phyloP scores from a whole-genome alignment of 2,888 invertebrate species.

The Arenicola marina region DNA sequence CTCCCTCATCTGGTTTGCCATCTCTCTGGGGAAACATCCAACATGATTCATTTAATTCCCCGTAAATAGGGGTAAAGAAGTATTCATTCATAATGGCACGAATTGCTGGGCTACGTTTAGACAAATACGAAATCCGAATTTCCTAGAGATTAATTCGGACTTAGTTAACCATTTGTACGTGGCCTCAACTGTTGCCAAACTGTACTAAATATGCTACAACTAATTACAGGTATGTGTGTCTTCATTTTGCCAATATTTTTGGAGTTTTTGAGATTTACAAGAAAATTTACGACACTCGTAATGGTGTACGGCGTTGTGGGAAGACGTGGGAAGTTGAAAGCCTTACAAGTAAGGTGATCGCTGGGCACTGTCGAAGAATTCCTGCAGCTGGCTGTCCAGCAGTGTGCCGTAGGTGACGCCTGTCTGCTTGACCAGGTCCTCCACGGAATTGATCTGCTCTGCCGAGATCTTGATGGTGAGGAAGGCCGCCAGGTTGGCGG shows the following conservation, averaged over 20 bases:
- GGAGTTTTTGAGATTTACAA: neutral
- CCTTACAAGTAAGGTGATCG: slow-evolving; percentile 19
- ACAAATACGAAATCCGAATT: too few relatives aligned
- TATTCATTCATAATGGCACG: too few relatives aligned
- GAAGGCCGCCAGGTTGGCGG: slow-evolving; percentile 27
- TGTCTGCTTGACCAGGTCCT: slow-evolving; percentile 12
- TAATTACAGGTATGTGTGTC: too few relatives aligned
- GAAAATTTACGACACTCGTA: neutral
- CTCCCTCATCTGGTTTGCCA: slow-evolving; percentile 14
- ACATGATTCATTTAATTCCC: neutral
- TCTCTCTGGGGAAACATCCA: slow-evolving; percentile 7
- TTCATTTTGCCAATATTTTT: too few relatives aligned
- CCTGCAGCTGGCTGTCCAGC: slow-evolving; percentile 6
- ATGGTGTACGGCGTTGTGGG: neutral
- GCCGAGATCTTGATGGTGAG: slow-evolving; percentile 21
- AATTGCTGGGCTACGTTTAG: neutral
- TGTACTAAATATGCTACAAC: too few relatives aligned
- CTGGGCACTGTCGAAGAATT: slow-evolving; percentile 17
- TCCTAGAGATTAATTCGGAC: too few relatives aligned
- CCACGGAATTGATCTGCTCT: slow-evolving; percentile 13
- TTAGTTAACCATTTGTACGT: too few relatives aligned
- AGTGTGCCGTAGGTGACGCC: slow-evolving; percentile 17
- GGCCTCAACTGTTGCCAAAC: too few relatives aligned
- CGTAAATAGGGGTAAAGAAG: neutral
- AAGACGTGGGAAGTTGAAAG: neutral